Percentiles rank a stretch among this genome's conserved stretches.
phyloP scores from a whole-genome alignment of 2,888 invertebrate genomes.

The Rugalucina vietnamica region DNA sequence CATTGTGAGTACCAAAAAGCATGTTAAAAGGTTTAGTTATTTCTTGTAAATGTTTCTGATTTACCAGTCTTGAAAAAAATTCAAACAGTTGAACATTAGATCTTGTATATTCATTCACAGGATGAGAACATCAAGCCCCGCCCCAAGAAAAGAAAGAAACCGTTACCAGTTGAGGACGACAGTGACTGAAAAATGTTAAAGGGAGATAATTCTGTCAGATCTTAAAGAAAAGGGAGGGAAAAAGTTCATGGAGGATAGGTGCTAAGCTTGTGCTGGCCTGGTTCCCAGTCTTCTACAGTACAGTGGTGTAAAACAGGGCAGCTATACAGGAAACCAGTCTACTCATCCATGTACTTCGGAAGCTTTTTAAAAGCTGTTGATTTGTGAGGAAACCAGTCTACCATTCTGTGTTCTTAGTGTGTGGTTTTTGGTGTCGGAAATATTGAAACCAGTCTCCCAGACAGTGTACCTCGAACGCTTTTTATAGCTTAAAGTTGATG shows the following conservation, averaged over 20 bases:
- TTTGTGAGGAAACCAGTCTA: not conserved
- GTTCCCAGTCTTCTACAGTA: not conserved
- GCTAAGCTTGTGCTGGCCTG: not conserved
- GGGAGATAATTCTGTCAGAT: not conserved
- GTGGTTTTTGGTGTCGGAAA: too few species aligned
- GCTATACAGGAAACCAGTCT: not conserved
- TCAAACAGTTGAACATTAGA: too few species aligned
- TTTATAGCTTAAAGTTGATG: too few species aligned
- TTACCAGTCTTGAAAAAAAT: too few species aligned
- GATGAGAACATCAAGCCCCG: conserved; percentile 96
- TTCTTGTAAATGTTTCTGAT: too few species aligned
- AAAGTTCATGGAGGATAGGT: not conserved
- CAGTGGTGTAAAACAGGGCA: not conserved
- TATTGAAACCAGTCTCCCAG: too few species aligned
- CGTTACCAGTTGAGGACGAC: conserved; percentile 90
- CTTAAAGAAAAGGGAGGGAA: too few species aligned
- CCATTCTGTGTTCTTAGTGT: not conserved
- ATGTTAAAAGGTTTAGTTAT: too few species aligned
- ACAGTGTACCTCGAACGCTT: too few species aligned
- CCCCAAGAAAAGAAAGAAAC: conserved; percentile 95
- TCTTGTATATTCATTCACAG: too few species aligned
- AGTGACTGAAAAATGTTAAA: conserved; percentile 89
- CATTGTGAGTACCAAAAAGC: too few species aligned
- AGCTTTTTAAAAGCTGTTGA: not conserved
- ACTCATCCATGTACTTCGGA: not conserved